Conservation (phyloP, 2,797 vertebrate species). For the Schizopygopsis malacanthus region DNA sequence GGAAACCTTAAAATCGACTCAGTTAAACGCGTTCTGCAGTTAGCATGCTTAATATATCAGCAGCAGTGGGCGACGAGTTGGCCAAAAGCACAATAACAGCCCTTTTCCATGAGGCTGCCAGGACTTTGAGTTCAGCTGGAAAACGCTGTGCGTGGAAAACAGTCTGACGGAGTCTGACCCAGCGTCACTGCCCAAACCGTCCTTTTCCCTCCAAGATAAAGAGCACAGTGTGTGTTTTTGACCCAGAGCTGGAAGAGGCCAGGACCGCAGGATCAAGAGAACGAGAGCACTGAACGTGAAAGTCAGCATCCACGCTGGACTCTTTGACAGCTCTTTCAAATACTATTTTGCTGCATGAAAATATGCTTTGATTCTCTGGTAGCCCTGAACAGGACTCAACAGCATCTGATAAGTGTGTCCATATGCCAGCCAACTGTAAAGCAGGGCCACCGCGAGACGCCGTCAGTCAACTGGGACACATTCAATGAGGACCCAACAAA, state of each 20-base stretch:
- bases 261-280: conserved; percentile 46
- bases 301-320: not conserved
- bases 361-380: no score
- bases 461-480: conserved; percentile 38
- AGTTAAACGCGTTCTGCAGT: not conserved
- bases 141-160: conserved; percentile 75
- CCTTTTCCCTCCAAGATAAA: conserved; percentile 77
- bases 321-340: not conserved
- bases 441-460: not conserved
- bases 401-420: not conserved
- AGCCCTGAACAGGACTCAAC: not conserved
- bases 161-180: conserved; percentile 59
- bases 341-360: not conserved
- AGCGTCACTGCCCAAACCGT: conserved; percentile 65
- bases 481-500: conserved; percentile 36
- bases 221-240: conserved; percentile 65
- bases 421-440: conserved; percentile 32
- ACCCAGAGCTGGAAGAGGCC: no score
- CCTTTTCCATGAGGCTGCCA: conserved; percentile 52
- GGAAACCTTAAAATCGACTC: conserved; percentile 4
- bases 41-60: conserved; percentile 27
- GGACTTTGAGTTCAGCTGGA: conserved; percentile 72
- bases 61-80: not conserved
- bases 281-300: not conserved
- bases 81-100: conserved; percentile 14